Evolutionary conservation across 2,888 invertebrate genomes (phyloP).

Genomic region (Myopa testacea): DNA sequence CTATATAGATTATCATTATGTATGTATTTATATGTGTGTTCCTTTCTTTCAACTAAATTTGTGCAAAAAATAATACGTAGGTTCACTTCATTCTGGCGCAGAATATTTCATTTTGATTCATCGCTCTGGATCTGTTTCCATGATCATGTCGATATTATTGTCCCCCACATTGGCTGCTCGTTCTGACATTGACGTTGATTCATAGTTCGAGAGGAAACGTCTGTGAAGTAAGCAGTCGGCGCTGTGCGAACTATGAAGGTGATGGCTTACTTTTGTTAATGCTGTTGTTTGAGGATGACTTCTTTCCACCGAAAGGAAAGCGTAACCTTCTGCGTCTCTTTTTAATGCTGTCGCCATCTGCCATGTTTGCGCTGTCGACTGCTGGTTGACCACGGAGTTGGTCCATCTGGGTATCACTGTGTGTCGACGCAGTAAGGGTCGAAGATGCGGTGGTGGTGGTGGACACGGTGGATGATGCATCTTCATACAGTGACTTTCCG

Average conservation of each 20-base stretch:
- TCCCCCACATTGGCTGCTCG: neutral
- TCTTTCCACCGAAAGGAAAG: constrained; percentile 50
- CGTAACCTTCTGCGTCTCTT: constrained; percentile 53
- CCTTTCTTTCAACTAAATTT: neutral
- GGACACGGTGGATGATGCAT: neutral
- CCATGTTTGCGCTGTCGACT: constrained; percentile 38
- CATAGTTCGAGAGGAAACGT: neutral
- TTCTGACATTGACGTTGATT: neutral
- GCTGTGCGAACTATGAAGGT: constrained; percentile 43
- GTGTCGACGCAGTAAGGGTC: constrained; percentile 49
- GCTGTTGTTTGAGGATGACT: constrained; percentile 33
- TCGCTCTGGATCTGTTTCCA: neutral
- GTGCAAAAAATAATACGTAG: neutral
- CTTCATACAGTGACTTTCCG: constrained; percentile 14
- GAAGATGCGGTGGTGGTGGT: constrained; percentile 50
- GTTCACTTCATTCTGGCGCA: neutral
- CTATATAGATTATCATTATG: neutral
- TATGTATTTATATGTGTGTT: neutral
- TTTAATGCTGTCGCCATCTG: constrained; percentile 45
- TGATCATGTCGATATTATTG: neutral
- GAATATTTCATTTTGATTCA: neutral
- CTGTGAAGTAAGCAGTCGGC: constrained; percentile 32
- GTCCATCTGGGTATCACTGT: constrained; percentile 51
- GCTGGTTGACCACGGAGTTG: constrained; percentile 28
- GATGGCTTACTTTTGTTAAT: constrained; percentile 33